phyloP scores from a whole-genome alignment of 2,113 vertebrate genomes.

The Hippopotamus amphibius region DNA sequence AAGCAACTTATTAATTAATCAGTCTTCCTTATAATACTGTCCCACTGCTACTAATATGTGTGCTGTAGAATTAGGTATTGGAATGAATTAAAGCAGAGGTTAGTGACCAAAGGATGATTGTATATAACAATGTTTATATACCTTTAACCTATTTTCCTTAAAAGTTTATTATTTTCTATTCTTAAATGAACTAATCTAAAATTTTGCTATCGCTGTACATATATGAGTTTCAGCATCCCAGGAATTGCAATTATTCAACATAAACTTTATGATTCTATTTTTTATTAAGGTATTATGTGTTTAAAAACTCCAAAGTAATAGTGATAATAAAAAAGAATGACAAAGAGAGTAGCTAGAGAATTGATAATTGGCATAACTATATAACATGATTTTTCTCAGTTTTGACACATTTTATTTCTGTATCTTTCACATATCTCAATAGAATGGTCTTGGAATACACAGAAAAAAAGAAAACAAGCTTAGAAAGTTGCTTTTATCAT shows the following conservation, averaged over 20 bases:
- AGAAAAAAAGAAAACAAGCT: conserved; percentile 62
- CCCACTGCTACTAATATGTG: not conserved
- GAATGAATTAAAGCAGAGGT: not conserved
- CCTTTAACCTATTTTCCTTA: not conserved
- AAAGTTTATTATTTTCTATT: conserved; percentile 4
- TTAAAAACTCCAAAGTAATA: conserved; percentile 31
- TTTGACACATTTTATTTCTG: conserved; percentile 71
- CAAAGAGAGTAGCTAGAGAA: conserved; percentile 42
- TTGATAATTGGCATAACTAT: conserved; percentile 59
- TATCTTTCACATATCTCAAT: conserved; percentile 70
- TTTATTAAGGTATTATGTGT: conserved; percentile 51
- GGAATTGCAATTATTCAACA: not conserved
- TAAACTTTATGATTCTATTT: conserved; percentile 23
- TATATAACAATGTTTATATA: not conserved
- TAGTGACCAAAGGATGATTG: not conserved
- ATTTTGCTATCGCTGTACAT: not conserved
- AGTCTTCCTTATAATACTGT: not conserved
- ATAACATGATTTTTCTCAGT: conserved; percentile 53
- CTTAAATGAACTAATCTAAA: conserved; percentile 3
- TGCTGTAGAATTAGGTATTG: not conserved
- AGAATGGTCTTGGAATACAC: conserved; percentile 52
- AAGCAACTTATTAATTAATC: conserved; percentile 9
- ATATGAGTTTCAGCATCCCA: not conserved
- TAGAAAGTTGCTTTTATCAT: conserved; percentile 68
- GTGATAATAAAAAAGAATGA: conserved; percentile 39